Evolutionary conservation across 2,113 vertebrate genomes (phyloP).

Genomic region (Nothocercus nigrocapillus): DNA sequence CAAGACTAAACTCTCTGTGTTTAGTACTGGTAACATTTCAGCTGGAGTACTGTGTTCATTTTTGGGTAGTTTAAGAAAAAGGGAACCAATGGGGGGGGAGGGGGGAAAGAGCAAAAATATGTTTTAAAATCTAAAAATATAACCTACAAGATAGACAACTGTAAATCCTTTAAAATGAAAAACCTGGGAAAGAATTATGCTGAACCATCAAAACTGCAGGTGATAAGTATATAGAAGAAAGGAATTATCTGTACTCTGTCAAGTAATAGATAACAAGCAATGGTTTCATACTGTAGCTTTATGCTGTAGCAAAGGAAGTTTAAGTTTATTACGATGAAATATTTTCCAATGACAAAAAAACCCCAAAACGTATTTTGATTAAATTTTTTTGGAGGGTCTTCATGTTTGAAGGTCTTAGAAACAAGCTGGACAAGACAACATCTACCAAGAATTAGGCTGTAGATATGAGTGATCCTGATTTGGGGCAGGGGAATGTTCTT

Average conservation of each 20-base stretch:
- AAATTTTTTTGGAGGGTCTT: neutral
- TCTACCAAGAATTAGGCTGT: neutral
- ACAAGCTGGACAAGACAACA: neutral
- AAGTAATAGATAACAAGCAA: neutral
- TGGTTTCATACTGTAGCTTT: neutral
- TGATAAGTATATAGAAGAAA: neutral
- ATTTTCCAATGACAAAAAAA: neutral
- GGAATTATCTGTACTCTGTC: neutral
- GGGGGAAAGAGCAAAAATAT: neutral
- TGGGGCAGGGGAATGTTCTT: neutral
- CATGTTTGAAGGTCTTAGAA: neutral
- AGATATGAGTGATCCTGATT: neutral
- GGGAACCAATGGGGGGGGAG: accelerated
- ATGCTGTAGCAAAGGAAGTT: neutral
- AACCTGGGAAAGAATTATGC: neutral
- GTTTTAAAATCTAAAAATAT: neutral
- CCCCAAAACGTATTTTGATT: neutral
- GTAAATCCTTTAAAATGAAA: neutral
- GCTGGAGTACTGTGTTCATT: neutral
- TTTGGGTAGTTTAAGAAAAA: neutral
- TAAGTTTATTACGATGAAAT: neutral
- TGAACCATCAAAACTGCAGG: neutral
- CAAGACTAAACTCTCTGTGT: neutral
- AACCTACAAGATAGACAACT: neutral
- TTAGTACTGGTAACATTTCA: neutral